phyloP scores from a whole-genome alignment of 2,888 invertebrate genomes.

The Drosophila niveifrons region DNA sequence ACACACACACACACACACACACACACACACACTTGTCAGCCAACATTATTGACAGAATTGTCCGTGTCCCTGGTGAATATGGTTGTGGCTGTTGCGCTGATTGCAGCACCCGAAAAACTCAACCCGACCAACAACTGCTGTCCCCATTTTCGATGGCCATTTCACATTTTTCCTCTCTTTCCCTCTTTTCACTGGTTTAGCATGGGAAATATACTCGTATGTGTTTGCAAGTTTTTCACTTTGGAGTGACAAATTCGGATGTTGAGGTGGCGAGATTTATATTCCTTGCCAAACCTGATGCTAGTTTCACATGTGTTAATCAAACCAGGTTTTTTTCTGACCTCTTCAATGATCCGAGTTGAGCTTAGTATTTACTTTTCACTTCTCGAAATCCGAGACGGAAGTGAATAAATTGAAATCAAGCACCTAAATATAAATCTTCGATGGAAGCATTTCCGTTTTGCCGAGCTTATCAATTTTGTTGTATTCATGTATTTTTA shows the following conservation, averaged over 20 bases:
- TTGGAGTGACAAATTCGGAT: not conserved
- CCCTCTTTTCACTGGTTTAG: conserved; percentile 14
- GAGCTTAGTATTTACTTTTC: not conserved
- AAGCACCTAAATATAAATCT: not conserved
- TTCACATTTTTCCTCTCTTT: conserved; percentile 7
- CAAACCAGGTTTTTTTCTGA: not conserved
- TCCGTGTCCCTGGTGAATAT: not conserved
- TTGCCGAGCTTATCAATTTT: not conserved
- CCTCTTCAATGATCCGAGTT: not conserved
- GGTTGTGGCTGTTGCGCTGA: not conserved
- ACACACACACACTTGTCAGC: conserved; percentile 5
- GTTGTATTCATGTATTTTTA: not conserved
- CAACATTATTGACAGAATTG: conserved; percentile 15
- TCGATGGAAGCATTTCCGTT: conserved; percentile 4
- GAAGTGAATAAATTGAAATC: conserved; percentile 15
- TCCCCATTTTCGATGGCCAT: conserved; percentile 17
- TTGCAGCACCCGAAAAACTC: not conserved
- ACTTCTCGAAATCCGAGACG: not conserved
- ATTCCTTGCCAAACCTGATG: not conserved
- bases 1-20: conserved; percentile 18
- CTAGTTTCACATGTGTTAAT: not conserved
- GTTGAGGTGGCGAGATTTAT: conserved; percentile 5
- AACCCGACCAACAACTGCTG: conserved; percentile 1
- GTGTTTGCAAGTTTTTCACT: not conserved
- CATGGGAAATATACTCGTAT: conserved; percentile 1